These are phyloP conservation scores for Puma concolor DNA, from an alignment of 2,113 vertebrate genomes.

Conservation along the genomic window DNA sequence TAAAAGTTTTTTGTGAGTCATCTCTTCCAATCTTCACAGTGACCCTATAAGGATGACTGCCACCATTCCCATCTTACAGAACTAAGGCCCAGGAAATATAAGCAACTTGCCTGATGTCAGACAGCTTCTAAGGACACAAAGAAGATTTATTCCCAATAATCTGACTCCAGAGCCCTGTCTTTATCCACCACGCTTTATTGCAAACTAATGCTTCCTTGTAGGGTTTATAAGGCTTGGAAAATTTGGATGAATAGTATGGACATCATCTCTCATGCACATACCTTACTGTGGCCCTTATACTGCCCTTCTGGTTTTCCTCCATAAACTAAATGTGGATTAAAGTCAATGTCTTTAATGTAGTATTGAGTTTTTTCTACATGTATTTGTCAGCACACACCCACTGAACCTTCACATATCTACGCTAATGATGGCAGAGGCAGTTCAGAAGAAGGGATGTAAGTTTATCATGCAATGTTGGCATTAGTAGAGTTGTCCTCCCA, in stretches of 20 bases:
- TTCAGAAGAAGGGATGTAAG: not conserved
- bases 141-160: not conserved
- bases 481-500: not conserved
- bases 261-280: not conserved
- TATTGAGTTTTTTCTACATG: not conserved
- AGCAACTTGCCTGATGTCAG: not conserved
- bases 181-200: not conserved
- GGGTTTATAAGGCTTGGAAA: not conserved
- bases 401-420: not conserved
- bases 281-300: not conserved
- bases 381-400: not conserved
- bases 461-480: not conserved
- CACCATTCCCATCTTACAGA: conserved; percentile 13
- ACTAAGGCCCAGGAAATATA: not conserved
- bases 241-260: not conserved
- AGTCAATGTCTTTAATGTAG: not conserved
- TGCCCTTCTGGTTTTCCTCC: not conserved
- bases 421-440: not conserved
- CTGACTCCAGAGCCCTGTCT: not conserved
- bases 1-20: not conserved
- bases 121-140: not conserved
- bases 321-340: not conserved
- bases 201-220: not conserved
- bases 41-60: not conserved
- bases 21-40: not conserved